These are phyloP conservation scores for Labroides dimidiatus DNA, from an alignment of 2,797 vertebrate genomes.

Conservation along the genomic window DNA sequence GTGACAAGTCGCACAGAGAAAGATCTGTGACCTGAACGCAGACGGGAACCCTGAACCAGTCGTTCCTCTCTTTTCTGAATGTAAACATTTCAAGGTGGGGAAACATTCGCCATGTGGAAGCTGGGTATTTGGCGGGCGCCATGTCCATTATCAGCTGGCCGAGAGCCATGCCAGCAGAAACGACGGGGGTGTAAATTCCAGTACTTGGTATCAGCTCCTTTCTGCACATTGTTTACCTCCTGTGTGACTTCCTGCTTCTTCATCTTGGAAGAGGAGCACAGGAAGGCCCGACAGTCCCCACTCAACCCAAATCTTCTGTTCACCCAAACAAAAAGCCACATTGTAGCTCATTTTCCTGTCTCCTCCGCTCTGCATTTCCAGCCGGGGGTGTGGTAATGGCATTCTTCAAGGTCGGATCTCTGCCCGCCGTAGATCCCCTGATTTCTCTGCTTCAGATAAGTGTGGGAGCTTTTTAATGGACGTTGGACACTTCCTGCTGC, in stretches of 20 bases:
- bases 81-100: slow-evolving; percentile 50
- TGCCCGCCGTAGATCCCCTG: slow-evolving; percentile 69
- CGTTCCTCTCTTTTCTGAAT: slow-evolving; percentile 35
- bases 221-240: slow-evolving; percentile 83
- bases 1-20: slow-evolving; percentile 55
- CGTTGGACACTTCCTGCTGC: slow-evolving; percentile 79
- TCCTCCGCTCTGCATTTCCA: slow-evolving; percentile 67
- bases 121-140: slow-evolving; percentile 50
- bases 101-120: slow-evolving; percentile 50
- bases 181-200: slow-evolving; percentile 80
- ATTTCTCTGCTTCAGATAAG: slow-evolving; percentile 42
- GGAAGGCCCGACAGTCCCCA: slow-evolving; percentile 78
- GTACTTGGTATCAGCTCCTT: slow-evolving; percentile 66
- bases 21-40: slow-evolving; percentile 56
- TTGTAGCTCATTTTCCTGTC: slow-evolving; percentile 85
- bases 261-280: slow-evolving; percentile 83
- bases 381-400: slow-evolving; percentile 65
- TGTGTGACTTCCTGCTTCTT: slow-evolving; percentile 86
- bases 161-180: slow-evolving; percentile 77
- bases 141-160: slow-evolving; percentile 76
- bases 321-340: slow-evolving; percentile 81
- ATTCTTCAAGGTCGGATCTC: slow-evolving; percentile 81
- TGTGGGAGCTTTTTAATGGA: slow-evolving; percentile 59
- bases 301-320: slow-evolving; percentile 48
- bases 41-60: slow-evolving; percentile 10